Percentiles rank a stretch among this genome's conserved stretches.
Conservation (phyloP, 2,113 vertebrate genomes). For the Ciconia stormi region DNA sequence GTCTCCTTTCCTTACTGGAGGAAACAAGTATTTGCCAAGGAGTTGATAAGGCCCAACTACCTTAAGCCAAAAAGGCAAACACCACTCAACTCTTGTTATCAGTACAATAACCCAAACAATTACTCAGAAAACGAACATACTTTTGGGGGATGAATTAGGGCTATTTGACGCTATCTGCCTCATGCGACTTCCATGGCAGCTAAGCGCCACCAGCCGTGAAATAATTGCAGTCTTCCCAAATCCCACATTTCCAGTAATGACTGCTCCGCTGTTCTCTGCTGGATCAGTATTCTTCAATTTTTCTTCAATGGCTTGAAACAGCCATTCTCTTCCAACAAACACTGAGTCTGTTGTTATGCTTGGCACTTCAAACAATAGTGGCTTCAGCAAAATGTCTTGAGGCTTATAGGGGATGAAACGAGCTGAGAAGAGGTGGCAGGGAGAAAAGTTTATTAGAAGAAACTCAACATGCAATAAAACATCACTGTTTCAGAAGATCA, state of each 20-base stretch:
- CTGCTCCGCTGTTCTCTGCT: slow-evolving; percentile 80
- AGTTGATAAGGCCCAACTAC: neutral
- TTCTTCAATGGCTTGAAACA: slow-evolving; percentile 89
- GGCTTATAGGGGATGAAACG: slow-evolving; percentile 94
- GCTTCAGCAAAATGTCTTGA: slow-evolving; percentile 96
- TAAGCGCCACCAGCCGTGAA: slow-evolving; percentile 94
- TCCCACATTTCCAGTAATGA: slow-evolving; percentile 91
- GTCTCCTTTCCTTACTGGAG: neutral
- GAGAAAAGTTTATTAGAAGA: slow-evolving; percentile 20
- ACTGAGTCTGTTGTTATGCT: slow-evolving; percentile 98
- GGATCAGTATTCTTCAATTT: slow-evolving; percentile 76
- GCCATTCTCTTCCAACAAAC: slow-evolving; percentile 95
- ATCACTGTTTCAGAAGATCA: neutral
- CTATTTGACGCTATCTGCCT: slow-evolving; percentile 96
- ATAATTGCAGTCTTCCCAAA: slow-evolving; percentile 95
- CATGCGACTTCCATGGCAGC: slow-evolving; percentile 97
- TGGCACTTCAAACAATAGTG: slow-evolving; percentile 94
- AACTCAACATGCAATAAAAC: neutral
- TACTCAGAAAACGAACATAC: slow-evolving; percentile 70
- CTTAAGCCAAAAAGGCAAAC: neutral
- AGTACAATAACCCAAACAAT: neutral
- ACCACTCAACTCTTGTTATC: neutral
- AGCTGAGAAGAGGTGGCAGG: slow-evolving; percentile 68
- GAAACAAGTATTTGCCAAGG: neutral
- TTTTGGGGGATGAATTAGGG: slow-evolving; percentile 83